A percentile compares a stretch with the other conserved stretches of the same genome.
Conservation (phyloP, 2,888 invertebrate species). For the Myopa tessellatipennis region DNA sequence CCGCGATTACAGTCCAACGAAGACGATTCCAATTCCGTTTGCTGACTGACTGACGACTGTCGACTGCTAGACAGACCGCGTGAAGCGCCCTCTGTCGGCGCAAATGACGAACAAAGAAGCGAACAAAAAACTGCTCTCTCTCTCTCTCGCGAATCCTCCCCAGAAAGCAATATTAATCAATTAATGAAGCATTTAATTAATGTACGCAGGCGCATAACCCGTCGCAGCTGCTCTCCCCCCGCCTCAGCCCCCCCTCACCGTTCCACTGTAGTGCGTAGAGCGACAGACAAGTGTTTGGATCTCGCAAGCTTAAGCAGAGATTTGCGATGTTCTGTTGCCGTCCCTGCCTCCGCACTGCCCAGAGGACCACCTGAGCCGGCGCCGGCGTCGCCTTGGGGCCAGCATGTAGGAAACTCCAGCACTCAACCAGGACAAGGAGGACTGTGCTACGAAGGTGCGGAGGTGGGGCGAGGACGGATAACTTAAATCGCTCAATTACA, state of each 20-base stretch:
- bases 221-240: neutral
- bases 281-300: conserved; percentile 14
- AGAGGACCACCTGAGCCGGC: conserved; percentile 33
- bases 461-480: neutral
- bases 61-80: neutral
- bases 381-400: neutral
- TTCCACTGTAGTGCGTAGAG: neutral
- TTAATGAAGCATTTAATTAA: conserved; percentile 50
- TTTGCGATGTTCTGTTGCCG: conserved; percentile 6
- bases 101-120: neutral
- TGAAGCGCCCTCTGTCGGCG: conserved; percentile 20
- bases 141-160: conserved; percentile 28
- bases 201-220: conserved; percentile 33
- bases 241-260: neutral
- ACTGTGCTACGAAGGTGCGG: neutral
- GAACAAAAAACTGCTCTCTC: neutral
- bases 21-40: conserved; percentile 7
- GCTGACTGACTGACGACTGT: conserved; percentile 7
- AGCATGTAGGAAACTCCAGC: neutral
- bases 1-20: conserved; percentile 44
- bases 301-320: neutral
- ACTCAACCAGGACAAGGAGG: neutral
- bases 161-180: conserved; percentile 48
- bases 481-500: conserved; percentile 36
- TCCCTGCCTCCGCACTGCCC: conserved; percentile 16